A percentile compares a stretch with the other conserved stretches of the same genome.
Evolutionary conservation across 2,113 vertebrate genomes (phyloP).

Genomic region (Neolamprologus longior): DNA sequence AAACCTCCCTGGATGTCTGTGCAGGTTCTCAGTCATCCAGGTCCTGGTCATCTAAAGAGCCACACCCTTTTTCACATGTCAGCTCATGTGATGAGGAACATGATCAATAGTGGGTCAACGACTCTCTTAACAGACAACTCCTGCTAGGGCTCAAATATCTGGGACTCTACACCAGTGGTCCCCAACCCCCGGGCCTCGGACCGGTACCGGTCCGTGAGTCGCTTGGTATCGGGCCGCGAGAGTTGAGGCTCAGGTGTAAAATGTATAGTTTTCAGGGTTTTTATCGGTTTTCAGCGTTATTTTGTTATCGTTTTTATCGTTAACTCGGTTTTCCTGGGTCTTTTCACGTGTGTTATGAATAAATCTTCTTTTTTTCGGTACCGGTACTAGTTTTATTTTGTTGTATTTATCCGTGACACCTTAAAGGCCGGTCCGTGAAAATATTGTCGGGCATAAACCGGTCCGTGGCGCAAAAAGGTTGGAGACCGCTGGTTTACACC

Average conservation of each 20-base stretch:
- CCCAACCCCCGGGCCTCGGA: too few relatives aligned
- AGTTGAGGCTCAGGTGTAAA: too few relatives aligned
- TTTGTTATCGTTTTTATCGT: too few relatives aligned
- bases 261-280: too few relatives aligned
- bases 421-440: too few relatives aligned
- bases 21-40: background rate
- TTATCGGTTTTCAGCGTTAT: too few relatives aligned
- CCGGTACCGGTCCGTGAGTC: too few relatives aligned
- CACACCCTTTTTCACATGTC: background rate
- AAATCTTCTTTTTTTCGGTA: rapidly evolving
- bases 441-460: too few relatives aligned
- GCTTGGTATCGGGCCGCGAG: rapidly evolving
- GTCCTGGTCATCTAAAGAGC: background rate
- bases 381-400: too few relatives aligned
- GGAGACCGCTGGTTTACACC: rapidly evolving
- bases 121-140: background rate
- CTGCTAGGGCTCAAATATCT: background rate
- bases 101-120: background rate
- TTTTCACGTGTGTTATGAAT: too few relatives aligned
- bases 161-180: background rate
- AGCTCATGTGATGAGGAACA: background rate
- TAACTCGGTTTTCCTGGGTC: rapidly evolving
- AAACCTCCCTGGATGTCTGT: background rate
- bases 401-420: too few relatives aligned
- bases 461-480: too few relatives aligned